A percentile compares a stretch with the other conserved stretches of the same genome.
Evolutionary conservation across 2,888 invertebrate genomes (phyloP).

Genomic region (Temnothorax unifasciatus): DNA sequence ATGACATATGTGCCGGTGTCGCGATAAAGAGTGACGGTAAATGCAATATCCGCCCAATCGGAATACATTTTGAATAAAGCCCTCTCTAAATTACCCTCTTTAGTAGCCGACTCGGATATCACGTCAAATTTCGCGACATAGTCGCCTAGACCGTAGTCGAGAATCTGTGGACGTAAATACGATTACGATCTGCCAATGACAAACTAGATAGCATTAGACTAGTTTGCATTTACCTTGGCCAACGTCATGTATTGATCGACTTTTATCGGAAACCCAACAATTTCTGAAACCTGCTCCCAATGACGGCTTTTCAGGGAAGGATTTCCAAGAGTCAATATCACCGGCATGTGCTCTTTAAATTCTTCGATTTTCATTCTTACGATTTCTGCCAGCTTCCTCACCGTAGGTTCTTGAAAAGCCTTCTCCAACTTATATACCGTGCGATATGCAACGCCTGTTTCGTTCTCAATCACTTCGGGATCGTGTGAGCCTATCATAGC

Average conservation of each 20-base stretch:
- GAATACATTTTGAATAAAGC: constrained; percentile 95
- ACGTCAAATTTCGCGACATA: constrained; percentile 95
- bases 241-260: constrained; percentile 94
- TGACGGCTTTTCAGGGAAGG: constrained; percentile 97
- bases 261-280: constrained; percentile 96
- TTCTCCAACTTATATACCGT: constrained; percentile 96
- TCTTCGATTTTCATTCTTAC: constrained; percentile 93
- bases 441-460: constrained; percentile 90
- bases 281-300: constrained; percentile 98
- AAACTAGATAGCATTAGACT: neutral
- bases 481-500: constrained; percentile 92
- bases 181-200: neutral
- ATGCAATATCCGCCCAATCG: constrained; percentile 95
- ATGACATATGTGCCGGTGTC: constrained; percentile 97
- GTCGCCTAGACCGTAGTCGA: constrained; percentile 96
- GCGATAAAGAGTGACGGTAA: constrained; percentile 91
- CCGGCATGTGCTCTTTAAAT: constrained; percentile 95
- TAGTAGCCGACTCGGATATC: constrained; percentile 98
- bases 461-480: constrained; percentile 95
- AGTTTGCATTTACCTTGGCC: constrained; percentile 89
- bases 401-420: constrained; percentile 91
- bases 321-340: constrained; percentile 97
- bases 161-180: constrained; percentile 84
- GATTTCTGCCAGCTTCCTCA: constrained; percentile 91
- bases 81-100: constrained; percentile 97